Base-by-base conservation (phyloP, 2,888 invertebrate genomes). In the Axea sp. region DNA sequence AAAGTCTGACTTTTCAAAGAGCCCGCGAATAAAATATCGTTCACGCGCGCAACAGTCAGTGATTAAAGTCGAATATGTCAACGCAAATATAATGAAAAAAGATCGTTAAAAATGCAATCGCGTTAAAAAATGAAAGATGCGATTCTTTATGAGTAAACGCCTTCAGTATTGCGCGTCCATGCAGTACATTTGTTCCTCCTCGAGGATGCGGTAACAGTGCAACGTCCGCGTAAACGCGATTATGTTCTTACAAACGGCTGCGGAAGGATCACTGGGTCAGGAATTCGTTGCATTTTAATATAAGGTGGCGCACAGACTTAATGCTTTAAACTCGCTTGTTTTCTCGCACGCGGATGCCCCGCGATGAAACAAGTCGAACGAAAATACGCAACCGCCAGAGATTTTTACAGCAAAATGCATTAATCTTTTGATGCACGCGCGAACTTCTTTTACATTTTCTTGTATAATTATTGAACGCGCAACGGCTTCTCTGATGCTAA, bases 191-290 rank as follows among this genome's bases (percentile, higher is more conserved):
- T 60, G 51, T 60, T 69, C 41, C 6, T 45, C 15, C 14, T 8
- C 39, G 17, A 2, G 39, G 31, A 24, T 49, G 49, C 62, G 33
- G 41, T 26, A 55, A 57, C 62, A 64, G 62, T 62, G 71, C 62
- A 71, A 55, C 57, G 62, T 62, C 55, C 62, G 57, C 62, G 60
- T 39, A 57, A 68, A 57, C 31, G 45, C 45, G 39, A 62, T 62
- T 57, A 49, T 49, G 43, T 41, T 55, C 62, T 71, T 47, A 57
- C 11, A 71, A 41, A 57, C 33, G 45, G 8, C 62, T n/a, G 62
- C 31, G 26, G 35, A 12, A 41, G 47, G 62, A 71, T 71, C 71
- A 71, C 62, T 71, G 55, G 71, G 71, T 71, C 71, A 71, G 49
- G 71, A 62, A 71, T 71, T 71, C 35, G 55, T 55, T 62, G 71